Percentiles rank a stretch among this genome's conserved stretches.
Conservation (phyloP, 2,797 vertebrate genomes). For the Lerista edwardsae region DNA sequence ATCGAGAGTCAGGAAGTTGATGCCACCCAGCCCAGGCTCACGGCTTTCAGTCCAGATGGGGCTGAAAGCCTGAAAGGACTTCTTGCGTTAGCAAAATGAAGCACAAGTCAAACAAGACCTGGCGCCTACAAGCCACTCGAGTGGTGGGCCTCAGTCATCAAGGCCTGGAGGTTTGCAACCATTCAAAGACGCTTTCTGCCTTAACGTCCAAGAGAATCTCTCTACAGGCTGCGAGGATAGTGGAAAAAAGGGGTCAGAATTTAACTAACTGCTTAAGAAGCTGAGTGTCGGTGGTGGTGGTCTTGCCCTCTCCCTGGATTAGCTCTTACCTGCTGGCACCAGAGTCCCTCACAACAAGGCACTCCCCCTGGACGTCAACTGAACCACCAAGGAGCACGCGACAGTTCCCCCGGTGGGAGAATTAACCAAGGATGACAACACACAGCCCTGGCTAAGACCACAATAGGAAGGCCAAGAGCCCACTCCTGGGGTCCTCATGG, state of each 20-base stretch:
- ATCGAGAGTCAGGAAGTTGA: slow-evolving; percentile 41
- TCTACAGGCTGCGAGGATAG: background rate
- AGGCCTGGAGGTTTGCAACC: background rate
- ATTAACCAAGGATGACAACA: background rate
- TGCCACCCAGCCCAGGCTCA: slow-evolving; percentile 41
- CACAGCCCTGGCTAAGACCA: background rate
- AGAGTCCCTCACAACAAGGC: background rate
- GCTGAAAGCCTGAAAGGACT: slow-evolving; percentile 12
- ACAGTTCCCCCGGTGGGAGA: background rate
- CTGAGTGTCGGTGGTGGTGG: background rate
- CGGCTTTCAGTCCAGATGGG: slow-evolving; percentile 26
- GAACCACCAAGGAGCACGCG: background rate
- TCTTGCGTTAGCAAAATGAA: slow-evolving; percentile 18
- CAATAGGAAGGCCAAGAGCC: background rate
- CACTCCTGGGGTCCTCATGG: background rate
- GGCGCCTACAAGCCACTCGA: background rate
- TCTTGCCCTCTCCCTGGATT: background rate
- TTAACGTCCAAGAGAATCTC: background rate
- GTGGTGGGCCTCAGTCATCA: too few relatives aligned
- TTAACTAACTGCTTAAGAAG: background rate
- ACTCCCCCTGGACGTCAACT: background rate
- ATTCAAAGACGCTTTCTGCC: background rate
- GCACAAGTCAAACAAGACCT: background rate
- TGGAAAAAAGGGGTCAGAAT: background rate
- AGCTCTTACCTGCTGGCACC: background rate